Base-by-base conservation (phyloP, 2,113 vertebrate genomes). In the Excalfactoria chinensis region DNA sequence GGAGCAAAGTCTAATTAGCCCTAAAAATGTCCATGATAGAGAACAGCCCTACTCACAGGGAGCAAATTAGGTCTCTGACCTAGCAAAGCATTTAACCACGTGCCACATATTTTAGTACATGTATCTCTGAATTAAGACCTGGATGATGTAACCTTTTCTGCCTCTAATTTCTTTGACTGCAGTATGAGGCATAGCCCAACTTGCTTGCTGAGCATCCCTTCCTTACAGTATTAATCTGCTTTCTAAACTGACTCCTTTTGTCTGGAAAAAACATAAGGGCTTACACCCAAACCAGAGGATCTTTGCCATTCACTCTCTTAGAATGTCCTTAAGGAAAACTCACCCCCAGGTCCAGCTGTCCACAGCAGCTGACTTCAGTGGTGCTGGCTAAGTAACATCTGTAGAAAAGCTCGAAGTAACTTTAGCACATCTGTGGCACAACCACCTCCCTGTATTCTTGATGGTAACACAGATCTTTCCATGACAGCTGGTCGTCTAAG, bases 51-150 rank as follows among this genome's bases (percentile, higher is more conserved):
- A 18, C 85, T 93, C 87, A 94, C 93, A 93, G 93, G 84, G 89
- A 93, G 93, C 94, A 95, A 95, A 92, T 93, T 95, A 95, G 95
- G 93, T 95, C 91, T 87, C 75, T 96, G 96, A 95, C 94, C 94
- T 89, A 93, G 87, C 87, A 93, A 86, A 96, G 91, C 89, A 60
- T 89, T 94, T 95, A 94, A 77, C 79, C 19, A 8, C 55, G 87
- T 93, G 93, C 82, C 92, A 89, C 69, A 41, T 37, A 69, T 71
- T 92, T 92, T 74, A 89, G 60, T 83, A 53, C 0, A 1, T 89
- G 78, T 56, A 68, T 88, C 51, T 91, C 64, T 68, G 87, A 75
- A 91, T 96, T 90, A 89, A 87, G 82, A 91, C 89, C 78, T 89
- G 60, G 68, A 74, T 95, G 93, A 93, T 83, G 75, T 84, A 94